Conservation (phyloP, 2,797 vertebrate species). For the Rallus crepitans region DNA sequence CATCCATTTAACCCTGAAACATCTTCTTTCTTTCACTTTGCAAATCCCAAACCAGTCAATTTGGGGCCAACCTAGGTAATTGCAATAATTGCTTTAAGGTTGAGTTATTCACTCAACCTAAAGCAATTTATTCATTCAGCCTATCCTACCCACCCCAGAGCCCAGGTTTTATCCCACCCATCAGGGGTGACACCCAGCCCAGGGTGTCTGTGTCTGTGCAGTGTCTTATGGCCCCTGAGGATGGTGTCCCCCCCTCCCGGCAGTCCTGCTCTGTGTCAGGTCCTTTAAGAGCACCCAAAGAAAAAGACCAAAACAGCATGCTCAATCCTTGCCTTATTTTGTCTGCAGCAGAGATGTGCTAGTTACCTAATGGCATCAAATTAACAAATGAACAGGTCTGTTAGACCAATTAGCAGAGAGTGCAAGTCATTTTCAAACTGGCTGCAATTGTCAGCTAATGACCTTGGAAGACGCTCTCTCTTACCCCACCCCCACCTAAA, state of each 20-base stretch:
- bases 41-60: neutral
- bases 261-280: neutral
- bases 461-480: conserved; percentile 23
- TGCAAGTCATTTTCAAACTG: conserved; percentile 52
- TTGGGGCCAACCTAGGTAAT: conserved; percentile 1
- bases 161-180: neutral
- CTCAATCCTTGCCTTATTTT: neutral
- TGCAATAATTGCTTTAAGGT: conserved; percentile 35
- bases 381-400: conserved; percentile 68
- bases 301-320: neutral
- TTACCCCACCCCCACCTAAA: neutral
- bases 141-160: neutral
- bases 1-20: neutral
- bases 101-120: neutral
- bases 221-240: neutral
- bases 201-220: neutral
- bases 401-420: conserved; percentile 59
- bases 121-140: neutral
- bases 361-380: conserved; percentile 69
- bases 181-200: neutral
- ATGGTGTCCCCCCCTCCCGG: neutral
- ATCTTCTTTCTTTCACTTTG: neutral
- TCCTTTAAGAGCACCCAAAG: neutral
- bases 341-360: conserved; percentile 37
- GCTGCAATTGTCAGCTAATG: conserved; percentile 60